Percentiles rank a stretch among this genome's conserved stretches.
phyloP scores from a whole-genome alignment of 2,888 invertebrate genomes.

The Nymphalis urticae region DNA sequence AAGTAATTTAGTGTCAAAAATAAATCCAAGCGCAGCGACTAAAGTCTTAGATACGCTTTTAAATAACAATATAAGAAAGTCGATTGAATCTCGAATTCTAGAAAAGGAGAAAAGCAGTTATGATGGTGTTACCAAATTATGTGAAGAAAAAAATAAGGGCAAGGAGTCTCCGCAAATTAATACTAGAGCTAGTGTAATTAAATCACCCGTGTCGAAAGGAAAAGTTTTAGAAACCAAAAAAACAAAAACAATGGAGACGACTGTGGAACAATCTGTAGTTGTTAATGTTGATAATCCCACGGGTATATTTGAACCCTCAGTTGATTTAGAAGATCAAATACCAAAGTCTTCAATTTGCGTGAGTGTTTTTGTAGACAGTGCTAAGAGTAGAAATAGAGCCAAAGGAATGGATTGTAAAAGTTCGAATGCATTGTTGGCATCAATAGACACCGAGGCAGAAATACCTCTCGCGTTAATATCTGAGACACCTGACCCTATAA shows the following conservation, averaged over 20 bases:
- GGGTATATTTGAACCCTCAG: conserved; percentile 86
- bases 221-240: conserved; percentile 75
- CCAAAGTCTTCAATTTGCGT: conserved; percentile 81
- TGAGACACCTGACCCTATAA: conserved; percentile 66
- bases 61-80: conserved; percentile 76
- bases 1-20: conserved; percentile 83
- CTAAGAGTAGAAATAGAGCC: conserved; percentile 58
- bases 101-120: conserved; percentile 67
- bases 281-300: conserved; percentile 82
- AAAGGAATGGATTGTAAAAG: conserved; percentile 55
- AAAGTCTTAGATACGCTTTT: conserved; percentile 77
- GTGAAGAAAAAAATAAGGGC: conserved; percentile 62
- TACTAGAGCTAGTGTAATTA: conserved; percentile 81
- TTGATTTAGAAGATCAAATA: conserved; percentile 85
- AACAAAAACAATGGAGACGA: conserved; percentile 56
- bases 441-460: conserved; percentile 71
- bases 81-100: conserved; percentile 75
- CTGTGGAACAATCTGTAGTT: conserved; percentile 57
- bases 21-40: conserved; percentile 78
- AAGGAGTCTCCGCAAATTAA: conserved; percentile 68
- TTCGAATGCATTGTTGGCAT: conserved; percentile 53
- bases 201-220: conserved; percentile 79
- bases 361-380: conserved; percentile 60
- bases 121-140: conserved; percentile 50
- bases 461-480: conserved; percentile 70